These are phyloP conservation scores for Laticauda laticaudata DNA, from an alignment of 2,113 vertebrate genomes.

Conservation along the genomic window DNA sequence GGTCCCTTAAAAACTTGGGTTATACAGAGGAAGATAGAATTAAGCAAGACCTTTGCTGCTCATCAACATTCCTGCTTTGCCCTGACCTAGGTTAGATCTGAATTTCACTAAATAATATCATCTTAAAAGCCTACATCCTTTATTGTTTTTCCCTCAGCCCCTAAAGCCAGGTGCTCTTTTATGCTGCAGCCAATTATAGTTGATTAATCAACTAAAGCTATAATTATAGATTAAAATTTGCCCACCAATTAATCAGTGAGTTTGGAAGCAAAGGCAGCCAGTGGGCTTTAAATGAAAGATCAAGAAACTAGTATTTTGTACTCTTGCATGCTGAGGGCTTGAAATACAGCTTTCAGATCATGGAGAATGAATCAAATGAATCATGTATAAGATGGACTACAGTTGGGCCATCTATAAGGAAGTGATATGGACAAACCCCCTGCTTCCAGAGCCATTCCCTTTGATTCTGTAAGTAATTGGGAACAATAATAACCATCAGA, in stretches of 20 bases:
- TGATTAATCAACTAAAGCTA: not conserved
- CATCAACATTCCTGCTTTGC: not conserved
- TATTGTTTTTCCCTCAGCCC: not conserved
- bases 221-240: constrained; percentile 8
- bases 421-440: not conserved
- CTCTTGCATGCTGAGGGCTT: not conserved
- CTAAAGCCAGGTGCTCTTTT: constrained; percentile 24
- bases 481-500: not conserved
- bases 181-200: not conserved
- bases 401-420: too few species aligned
- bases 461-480: not conserved
- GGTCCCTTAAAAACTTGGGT: constrained; percentile 32
- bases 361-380: not conserved
- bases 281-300: not conserved
- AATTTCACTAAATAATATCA: not conserved
- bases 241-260: not conserved
- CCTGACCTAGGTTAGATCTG: not conserved
- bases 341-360: not conserved
- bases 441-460: not conserved
- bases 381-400: too few species aligned
- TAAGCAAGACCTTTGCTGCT: constrained; percentile 5
- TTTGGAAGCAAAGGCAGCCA: not conserved
- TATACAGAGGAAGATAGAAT: constrained; percentile 1
- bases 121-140: not conserved
- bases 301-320: not conserved